Evolutionary conservation across 1,140 invertebrate genomes (phyloP).

Genomic region (Zaprionus gabonicus): DNA sequence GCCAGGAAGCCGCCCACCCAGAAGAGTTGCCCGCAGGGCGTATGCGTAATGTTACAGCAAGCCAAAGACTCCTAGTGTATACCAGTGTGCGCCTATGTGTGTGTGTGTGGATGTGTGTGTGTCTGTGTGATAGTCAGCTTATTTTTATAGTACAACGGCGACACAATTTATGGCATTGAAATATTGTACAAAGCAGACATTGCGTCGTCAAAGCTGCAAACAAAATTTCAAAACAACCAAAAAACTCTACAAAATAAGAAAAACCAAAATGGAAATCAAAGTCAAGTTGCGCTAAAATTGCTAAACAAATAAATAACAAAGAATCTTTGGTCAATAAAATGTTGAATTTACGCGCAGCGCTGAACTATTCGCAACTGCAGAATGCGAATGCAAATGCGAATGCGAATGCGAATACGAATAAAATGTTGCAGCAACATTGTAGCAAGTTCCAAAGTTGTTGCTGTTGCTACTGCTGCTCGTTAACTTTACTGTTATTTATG

Average conservation of each 20-base stretch:
- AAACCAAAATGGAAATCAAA: conserved; percentile 49
- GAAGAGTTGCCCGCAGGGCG: conserved; percentile 48
- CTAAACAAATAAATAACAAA: conserved; percentile 68
- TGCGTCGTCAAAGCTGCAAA: conserved; percentile 65
- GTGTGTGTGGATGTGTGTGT: background rate
- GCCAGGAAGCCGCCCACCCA: conserved; percentile 67
- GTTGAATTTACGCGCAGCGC: conserved; percentile 56
- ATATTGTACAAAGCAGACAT: conserved; percentile 70
- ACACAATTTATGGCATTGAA: conserved; percentile 81
- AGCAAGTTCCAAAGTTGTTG: conserved; percentile 34
- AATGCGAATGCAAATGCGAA: conserved; percentile 55
- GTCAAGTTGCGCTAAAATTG: conserved; percentile 48
- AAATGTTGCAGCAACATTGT: conserved; percentile 48
- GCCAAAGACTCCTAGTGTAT: background rate
- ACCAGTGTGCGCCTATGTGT: background rate
- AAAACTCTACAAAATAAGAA: conserved; percentile 2
- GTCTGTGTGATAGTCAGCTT: conserved; percentile 34
- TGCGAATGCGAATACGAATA: conserved; percentile 55
- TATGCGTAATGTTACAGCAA: conserved; percentile 68
- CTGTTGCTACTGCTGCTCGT: background rate
- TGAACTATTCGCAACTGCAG: conserved; percentile 46
- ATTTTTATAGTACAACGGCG: conserved; percentile 55
- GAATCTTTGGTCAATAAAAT: conserved; percentile 49
- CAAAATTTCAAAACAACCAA: conserved; percentile 5
- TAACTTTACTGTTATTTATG: conserved; percentile 8